A percentile compares a stretch with the other conserved stretches of the same genome.
Conservation (phyloP, 2,797 vertebrate species). For the Notamacropus eugenii region DNA sequence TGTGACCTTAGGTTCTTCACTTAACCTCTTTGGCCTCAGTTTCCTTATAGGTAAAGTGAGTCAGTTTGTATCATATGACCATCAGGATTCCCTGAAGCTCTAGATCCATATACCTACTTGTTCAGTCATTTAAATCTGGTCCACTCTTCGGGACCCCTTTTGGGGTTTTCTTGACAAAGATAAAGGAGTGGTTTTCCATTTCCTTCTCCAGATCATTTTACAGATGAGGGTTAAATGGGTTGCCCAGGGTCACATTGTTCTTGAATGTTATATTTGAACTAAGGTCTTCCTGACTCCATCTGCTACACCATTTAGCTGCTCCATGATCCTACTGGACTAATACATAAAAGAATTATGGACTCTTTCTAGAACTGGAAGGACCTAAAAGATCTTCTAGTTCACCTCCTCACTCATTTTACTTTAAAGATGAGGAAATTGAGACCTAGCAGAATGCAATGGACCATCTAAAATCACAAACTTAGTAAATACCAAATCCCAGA, state of each 20-base stretch:
- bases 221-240: not conserved
- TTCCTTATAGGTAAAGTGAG: not conserved
- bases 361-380: not conserved
- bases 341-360: not conserved
- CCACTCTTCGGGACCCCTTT: too few relatives aligned
- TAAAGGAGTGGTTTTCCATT: not conserved
- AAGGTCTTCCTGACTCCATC: not conserved
- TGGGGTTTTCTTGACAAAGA: too few relatives aligned
- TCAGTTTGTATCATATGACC: not conserved
- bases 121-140: too few relatives aligned
- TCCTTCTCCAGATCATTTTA: not conserved
- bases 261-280: not conserved
- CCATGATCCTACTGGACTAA: not conserved
- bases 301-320: not conserved
- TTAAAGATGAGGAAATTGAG: not conserved
- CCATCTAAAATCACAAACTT: not conserved
- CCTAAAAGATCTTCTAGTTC: not conserved
- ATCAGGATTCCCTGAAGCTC: not conserved
- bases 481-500: not conserved
- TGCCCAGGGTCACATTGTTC: not conserved
- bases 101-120: not conserved
- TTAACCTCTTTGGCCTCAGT: not conserved
- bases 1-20: not conserved
- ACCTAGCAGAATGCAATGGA: not conserved
- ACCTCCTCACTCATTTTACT: not conserved